Evolutionary conservation across 2,797 vertebrate genomes (phyloP).

Genomic region (Prunella strophiata): DNA sequence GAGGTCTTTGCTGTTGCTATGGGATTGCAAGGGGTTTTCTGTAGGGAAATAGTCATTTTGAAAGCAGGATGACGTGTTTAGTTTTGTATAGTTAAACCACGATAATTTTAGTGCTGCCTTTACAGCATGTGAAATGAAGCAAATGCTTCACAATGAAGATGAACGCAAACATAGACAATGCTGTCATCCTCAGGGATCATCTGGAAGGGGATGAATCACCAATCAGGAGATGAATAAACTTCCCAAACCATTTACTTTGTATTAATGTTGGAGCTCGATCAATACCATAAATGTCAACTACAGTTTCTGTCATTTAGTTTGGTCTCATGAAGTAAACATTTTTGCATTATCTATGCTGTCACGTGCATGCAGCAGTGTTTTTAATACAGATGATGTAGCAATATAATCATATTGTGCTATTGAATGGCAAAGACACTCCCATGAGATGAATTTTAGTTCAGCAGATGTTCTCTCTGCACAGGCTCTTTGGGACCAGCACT

Average conservation of each 20-base stretch:
- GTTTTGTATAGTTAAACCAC: neutral
- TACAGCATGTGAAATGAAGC: neutral
- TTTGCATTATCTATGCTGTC: slow-evolving; percentile 24
- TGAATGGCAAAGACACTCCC: neutral
- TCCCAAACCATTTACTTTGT: slow-evolving; percentile 31
- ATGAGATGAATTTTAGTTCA: neutral
- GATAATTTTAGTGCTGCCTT: neutral
- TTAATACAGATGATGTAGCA: neutral
- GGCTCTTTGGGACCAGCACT: neutral
- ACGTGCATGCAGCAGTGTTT: neutral
- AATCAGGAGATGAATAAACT: slow-evolving; percentile 37
- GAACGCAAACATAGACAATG: neutral
- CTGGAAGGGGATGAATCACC: slow-evolving; percentile 32
- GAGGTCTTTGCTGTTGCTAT: neutral
- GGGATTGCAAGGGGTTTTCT: neutral
- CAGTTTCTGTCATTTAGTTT: neutral
- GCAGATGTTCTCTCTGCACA: neutral
- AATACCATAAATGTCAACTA: slow-evolving; percentile 49
- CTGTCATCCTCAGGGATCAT: neutral
- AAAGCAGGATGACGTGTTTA: neutral
- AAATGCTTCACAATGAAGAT: neutral
- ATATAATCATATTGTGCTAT: neutral
- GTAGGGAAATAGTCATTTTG: neutral
- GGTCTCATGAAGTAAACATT: neutral
- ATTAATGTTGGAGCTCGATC: slow-evolving; percentile 45